A percentile compares a stretch with the other conserved stretches of the same genome.
phyloP scores from a whole-genome alignment of 1,140 invertebrate species.

The Trichonephila clavipes region DNA sequence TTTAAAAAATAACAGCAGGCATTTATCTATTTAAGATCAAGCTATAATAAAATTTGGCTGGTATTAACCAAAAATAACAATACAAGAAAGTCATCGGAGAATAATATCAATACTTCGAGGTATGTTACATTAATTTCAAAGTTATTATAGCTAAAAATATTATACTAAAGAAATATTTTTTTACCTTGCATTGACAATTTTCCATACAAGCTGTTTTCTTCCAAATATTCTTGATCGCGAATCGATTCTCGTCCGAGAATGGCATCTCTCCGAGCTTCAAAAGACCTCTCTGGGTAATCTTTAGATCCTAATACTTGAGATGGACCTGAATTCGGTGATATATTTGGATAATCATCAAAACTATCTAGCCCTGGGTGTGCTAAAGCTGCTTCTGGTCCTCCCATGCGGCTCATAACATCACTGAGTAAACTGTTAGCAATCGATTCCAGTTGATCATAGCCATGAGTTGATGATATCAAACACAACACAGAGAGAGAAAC shows the following conservation, averaged over 20 bases:
- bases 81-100: too few species aligned
- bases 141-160: too few species aligned
- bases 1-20: too few species aligned
- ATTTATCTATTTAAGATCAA: too few species aligned
- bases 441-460: constrained; percentile 62
- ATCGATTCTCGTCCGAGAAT: constrained; percentile 81
- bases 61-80: too few species aligned
- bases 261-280: constrained; percentile 64
- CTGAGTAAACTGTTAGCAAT: constrained; percentile 68
- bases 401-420: constrained; percentile 64
- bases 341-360: neutral
- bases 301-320: neutral
- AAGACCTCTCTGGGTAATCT: neutral
- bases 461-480: neutral
- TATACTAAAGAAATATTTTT: neutral
- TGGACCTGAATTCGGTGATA: neutral
- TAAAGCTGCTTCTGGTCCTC: neutral
- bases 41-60: too few species aligned
- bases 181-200: constrained; percentile 87
- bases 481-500: neutral
- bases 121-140: too few species aligned
- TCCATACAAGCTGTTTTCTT: constrained; percentile 93
- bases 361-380: neutral
- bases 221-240: constrained; percentile 93
- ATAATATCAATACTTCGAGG: too few species aligned